Percentiles rank a stretch among this genome's conserved stretches.
These are phyloP conservation scores for Catostylus mosaicus DNA, from an alignment of 30 jellyfish, hydroid and myxozoan genomes.

Conservation along the genomic window DNA sequence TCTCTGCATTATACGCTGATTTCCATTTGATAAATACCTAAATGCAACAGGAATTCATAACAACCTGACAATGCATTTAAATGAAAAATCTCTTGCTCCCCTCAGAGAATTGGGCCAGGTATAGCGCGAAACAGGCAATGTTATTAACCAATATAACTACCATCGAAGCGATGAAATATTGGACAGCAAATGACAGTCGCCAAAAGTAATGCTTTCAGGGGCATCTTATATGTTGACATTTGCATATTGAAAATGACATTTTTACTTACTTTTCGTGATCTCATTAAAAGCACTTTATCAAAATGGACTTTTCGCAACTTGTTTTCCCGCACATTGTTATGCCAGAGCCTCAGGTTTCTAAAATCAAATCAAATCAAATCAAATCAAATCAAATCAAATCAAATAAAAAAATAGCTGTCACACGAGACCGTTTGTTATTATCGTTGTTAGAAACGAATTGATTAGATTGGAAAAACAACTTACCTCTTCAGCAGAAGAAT, in stretches of 20 bases:
- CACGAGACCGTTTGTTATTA: not conserved
- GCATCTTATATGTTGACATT: too few species aligned
- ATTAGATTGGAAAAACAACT: not conserved
- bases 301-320: not conserved
- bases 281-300: not conserved
- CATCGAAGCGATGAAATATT: constrained; percentile 21
- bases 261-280: not conserved
- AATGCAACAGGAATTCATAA: not conserved
- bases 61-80: constrained; percentile 8
- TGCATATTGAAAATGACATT: too few species aligned
- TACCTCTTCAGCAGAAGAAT: constrained; percentile 17
- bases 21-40: constrained; percentile 31
- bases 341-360: not conserved
- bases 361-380: not conserved
- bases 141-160: constrained; percentile 46
- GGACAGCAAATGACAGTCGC: not conserved
- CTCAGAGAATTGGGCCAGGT: constrained; percentile 52
- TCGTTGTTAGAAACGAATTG: not conserved
- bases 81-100: too few species aligned
- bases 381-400: not conserved
- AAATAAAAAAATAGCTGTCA: not conserved
- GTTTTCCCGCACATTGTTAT: not conserved
- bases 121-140: constrained; percentile 56
- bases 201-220: too few species aligned
- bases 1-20: constrained; percentile 1